Conservation (phyloP, 2,797 vertebrate species). For the Sebastes vulpes region DNA sequence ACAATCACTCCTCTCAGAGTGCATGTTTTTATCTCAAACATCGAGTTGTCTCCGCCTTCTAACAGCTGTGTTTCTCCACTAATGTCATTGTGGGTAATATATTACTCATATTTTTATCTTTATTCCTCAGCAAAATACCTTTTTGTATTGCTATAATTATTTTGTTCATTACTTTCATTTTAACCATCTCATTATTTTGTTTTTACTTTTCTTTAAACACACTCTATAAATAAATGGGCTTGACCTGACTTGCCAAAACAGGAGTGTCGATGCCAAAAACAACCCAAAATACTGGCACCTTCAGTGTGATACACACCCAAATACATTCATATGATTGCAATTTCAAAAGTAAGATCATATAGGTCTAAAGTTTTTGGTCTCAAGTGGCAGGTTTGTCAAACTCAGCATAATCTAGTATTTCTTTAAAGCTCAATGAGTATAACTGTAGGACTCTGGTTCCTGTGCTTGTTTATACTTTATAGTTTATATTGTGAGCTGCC, state of each 20-base stretch:
- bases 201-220: background rate
- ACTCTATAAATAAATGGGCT: background rate
- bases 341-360: background rate
- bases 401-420: background rate
- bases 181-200: background rate
- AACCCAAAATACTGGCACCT: background rate
- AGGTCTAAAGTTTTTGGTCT: background rate
- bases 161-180: background rate
- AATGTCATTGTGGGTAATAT: background rate
- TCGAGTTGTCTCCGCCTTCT: background rate
- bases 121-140: background rate
- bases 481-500: constrained; percentile 47
- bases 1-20: background rate
- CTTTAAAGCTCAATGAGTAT: background rate
- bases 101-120: background rate
- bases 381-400: constrained; percentile 1
- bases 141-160: background rate
- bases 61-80: background rate
- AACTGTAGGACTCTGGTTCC: background rate
- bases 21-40: background rate
- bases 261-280: background rate
- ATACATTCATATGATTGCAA: background rate
- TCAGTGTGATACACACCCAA: background rate
- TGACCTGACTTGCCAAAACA: background rate
- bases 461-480: constrained; percentile 30